Percentiles rank a stretch among this genome's conserved stretches.
Conservation (phyloP, 2,113 vertebrate species). For the Todiramphus saurophagus region DNA sequence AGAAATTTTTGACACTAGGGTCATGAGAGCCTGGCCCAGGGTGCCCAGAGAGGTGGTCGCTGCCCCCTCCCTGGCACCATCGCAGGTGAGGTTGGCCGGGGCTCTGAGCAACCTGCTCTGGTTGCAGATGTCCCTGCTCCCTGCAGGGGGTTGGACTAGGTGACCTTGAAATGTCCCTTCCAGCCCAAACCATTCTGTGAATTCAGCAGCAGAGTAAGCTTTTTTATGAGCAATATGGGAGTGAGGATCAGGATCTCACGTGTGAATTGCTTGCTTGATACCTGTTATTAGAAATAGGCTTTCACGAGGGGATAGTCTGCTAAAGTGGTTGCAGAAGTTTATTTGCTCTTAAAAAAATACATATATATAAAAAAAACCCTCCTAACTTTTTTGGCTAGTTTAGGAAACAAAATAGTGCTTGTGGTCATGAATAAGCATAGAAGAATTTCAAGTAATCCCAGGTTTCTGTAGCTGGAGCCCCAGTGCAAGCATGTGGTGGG, state of each 20-base stretch:
- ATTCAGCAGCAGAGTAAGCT: background rate
- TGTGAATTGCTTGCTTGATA: background rate
- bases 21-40: background rate
- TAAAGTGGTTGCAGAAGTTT: background rate
- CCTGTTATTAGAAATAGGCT: background rate
- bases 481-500: fast-evolving
- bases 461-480: background rate
- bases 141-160: too few relatives aligned
- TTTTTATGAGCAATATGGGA: background rate
- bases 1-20: background rate
- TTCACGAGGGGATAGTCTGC: background rate
- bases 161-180: background rate
- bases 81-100: background rate
- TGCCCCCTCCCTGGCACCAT: background rate
- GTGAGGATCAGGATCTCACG: background rate
- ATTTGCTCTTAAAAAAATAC: background rate
- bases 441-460: too few relatives aligned
- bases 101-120: background rate
- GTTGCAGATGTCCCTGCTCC: too few relatives aligned
- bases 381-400: background rate
- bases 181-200: background rate
- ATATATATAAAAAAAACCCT: background rate
- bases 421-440: fast-evolving
- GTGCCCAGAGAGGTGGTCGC: background rate
- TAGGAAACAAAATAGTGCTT: background rate